These are phyloP conservation scores for Cybosia mesomella DNA, from an alignment of 2,888 invertebrate species.

Conservation along the genomic window DNA sequence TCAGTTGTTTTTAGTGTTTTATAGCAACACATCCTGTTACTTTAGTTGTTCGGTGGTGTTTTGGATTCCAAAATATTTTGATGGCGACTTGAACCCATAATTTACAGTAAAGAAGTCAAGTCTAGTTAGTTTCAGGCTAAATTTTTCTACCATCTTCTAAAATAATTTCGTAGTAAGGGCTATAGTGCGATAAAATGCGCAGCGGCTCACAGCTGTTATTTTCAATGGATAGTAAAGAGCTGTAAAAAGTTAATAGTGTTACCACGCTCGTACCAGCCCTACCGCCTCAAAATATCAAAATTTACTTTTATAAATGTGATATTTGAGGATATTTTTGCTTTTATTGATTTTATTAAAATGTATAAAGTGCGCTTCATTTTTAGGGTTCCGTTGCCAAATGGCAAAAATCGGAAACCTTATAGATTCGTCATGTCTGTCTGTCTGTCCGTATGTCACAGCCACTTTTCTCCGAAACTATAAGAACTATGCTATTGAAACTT, in stretches of 20 bases:
- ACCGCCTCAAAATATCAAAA: neutral
- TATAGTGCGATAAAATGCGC: neutral
- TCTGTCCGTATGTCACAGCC: too few relatives aligned
- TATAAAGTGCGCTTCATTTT: neutral
- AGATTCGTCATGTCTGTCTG: too few relatives aligned
- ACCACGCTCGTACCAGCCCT: neutral
- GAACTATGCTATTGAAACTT: too few relatives aligned
- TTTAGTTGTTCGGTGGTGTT: too few relatives aligned
- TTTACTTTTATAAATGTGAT: neutral
- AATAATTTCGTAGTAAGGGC: neutral
- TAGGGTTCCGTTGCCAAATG: too few relatives aligned
- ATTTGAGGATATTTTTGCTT: neutral
- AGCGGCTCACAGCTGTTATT: neutral
- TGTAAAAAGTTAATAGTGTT: neutral
- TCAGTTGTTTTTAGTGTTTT: too few relatives aligned
- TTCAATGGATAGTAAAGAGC: neutral
- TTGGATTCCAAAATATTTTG: too few relatives aligned
- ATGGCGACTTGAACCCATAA: too few relatives aligned
- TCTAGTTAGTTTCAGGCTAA: neutral
- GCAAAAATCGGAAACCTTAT: too few relatives aligned
- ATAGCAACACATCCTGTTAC: too few relatives aligned
- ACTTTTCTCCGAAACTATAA: too few relatives aligned
- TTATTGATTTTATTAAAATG: neutral
- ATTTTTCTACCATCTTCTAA: neutral
- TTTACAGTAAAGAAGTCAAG: neutral